Conservation (phyloP, 2,888 invertebrate species). For the Parasteatoda lunata region DNA sequence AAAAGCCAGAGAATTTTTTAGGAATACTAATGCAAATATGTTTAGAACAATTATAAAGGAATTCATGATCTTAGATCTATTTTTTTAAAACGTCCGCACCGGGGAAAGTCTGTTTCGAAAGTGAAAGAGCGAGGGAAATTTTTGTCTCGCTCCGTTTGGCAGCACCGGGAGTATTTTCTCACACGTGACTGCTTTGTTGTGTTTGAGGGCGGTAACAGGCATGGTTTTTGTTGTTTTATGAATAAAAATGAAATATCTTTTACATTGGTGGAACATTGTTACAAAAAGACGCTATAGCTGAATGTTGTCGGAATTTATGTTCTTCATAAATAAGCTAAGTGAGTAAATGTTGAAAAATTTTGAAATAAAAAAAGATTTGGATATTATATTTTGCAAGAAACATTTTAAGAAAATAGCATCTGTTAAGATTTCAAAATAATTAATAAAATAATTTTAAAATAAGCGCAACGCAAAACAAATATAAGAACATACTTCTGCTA, state of each 20-base stretch:
- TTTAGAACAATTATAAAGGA: conserved; percentile 24
- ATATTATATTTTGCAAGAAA: not conserved
- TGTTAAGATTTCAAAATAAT: not conserved
- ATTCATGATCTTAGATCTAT: conserved; percentile 39
- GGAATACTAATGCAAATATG: conserved; percentile 18
- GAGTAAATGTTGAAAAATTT: too few relatives aligned
- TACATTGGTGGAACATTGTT: not conserved
- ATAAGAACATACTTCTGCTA: too few relatives aligned
- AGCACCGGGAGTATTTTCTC: conserved; percentile 28
- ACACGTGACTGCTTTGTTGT: conserved; percentile 65
- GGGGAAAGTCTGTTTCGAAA: conserved; percentile 45
- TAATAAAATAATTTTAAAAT: too few relatives aligned
- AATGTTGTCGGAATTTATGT: not conserved
- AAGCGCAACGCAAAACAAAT: too few relatives aligned
- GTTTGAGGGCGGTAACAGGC: conserved; percentile 43
- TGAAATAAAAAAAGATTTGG: not conserved
- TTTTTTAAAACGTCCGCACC: conserved; percentile 49
- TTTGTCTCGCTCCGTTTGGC: conserved; percentile 65
- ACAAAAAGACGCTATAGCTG: not conserved
- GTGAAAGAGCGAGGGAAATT: conserved; percentile 52
- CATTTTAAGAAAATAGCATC: not conserved
- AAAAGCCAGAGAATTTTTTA: conserved; percentile 31
- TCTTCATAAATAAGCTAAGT: too few relatives aligned
- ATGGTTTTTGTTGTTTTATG: conserved; percentile 3
- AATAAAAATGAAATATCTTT: conserved; percentile 2